A percentile compares a stretch with the other conserved stretches of the same genome.
Evolutionary conservation across 2,888 invertebrate genomes (phyloP).

Genomic region (Papilio protenor): DNA sequence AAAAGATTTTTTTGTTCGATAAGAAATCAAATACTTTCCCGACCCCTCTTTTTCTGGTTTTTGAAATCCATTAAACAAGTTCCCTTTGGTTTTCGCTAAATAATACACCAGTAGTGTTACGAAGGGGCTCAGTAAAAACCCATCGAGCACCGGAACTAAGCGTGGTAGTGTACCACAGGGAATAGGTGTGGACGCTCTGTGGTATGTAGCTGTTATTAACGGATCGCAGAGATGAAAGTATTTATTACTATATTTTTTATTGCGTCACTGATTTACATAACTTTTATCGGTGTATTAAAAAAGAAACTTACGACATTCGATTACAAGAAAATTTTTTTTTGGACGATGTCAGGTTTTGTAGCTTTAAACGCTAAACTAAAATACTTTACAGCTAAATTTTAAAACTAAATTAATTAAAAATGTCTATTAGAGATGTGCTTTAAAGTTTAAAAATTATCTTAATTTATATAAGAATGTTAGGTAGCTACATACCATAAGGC

Average conservation of each 20-base stretch:
- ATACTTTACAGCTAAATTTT: no score
- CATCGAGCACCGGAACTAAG: constrained; percentile 79
- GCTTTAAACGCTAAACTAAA: no score
- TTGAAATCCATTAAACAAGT: constrained; percentile 75
- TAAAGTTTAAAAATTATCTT: not conserved
- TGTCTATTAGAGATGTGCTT: not conserved
- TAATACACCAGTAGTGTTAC: constrained; percentile 75
- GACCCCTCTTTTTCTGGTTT: constrained; percentile 69
- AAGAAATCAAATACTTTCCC: constrained; percentile 80
- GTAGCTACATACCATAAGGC: constrained; percentile 59
- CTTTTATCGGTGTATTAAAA: no score
- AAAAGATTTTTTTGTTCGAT: constrained; percentile 66
- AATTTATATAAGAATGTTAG: constrained; percentile 1
- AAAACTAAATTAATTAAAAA: no score
- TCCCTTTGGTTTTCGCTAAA: constrained; percentile 78
- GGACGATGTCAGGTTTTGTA: no score
- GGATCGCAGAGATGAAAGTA: not conserved
- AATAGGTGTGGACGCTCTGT: constrained; percentile 59
- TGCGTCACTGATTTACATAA: no score
- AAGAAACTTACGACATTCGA: no score
- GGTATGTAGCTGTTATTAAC: constrained; percentile 58
- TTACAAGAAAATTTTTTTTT: no score
- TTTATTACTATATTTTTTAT: not conserved
- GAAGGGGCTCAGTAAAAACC: constrained; percentile 75
- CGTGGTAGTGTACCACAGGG: constrained; percentile 73